Conservation (phyloP, 2,113 vertebrate genomes). For the Ciconia boyciana region DNA sequence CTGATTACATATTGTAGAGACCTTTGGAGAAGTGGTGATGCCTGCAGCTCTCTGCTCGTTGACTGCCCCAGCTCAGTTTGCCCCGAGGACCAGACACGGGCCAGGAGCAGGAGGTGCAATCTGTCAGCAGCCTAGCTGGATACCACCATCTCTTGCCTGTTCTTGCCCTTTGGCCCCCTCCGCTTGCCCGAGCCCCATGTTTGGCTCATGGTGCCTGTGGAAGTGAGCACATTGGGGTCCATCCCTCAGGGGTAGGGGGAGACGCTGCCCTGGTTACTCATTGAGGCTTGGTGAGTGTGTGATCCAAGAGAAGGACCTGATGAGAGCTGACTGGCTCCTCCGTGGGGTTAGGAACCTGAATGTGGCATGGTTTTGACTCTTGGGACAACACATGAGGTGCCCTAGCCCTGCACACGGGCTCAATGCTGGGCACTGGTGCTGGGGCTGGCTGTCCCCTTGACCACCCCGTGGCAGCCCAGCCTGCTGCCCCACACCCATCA, state of each 20-base stretch:
- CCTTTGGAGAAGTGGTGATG: not conserved
- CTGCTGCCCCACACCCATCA: fast-evolving
- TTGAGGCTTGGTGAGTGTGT: not conserved
- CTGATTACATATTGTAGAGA: not conserved
- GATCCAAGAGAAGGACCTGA: not conserved
- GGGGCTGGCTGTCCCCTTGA: not conserved
- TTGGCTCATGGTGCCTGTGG: not conserved
- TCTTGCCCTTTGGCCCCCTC: fast-evolving
- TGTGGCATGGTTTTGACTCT: not conserved
- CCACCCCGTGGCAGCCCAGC: not conserved
- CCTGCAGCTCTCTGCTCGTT: not conserved
- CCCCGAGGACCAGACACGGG: fast-evolving
- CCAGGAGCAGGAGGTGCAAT: not conserved
- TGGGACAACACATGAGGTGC: not conserved
- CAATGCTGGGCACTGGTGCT: not conserved
- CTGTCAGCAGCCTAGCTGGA: not conserved
- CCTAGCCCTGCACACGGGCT: not conserved
- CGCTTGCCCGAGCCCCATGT: not conserved
- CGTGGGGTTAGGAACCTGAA: not conserved
- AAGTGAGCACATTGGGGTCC: not conserved
- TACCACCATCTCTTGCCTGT: not conserved
- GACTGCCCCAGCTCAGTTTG: not conserved
- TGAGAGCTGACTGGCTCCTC: not conserved
- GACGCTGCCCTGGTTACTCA: not conserved
- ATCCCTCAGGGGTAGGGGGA: not conserved